Percentiles rank a stretch among this genome's conserved stretches.
These are phyloP conservation scores for Cynodonichthys magdalenae DNA, from an alignment of 2,797 vertebrate genomes.

Conservation along the genomic window DNA sequence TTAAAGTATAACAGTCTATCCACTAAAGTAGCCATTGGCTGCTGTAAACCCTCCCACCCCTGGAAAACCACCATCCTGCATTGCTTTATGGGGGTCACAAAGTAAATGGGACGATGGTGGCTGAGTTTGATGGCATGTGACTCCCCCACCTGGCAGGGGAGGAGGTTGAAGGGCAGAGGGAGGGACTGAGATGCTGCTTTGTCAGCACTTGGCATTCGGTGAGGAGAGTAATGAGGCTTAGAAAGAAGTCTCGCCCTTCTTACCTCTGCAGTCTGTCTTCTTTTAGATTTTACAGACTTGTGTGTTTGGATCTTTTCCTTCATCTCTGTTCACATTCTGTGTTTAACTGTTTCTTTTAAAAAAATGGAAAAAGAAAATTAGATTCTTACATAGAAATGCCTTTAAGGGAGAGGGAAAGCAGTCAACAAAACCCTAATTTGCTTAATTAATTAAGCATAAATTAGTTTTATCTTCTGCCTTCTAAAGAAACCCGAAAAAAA, in stretches of 20 bases:
- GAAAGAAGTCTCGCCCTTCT: conserved; percentile 46
- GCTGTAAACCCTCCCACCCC: conserved; percentile 48
- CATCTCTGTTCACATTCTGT: background rate
- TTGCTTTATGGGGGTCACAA: conserved; percentile 61
- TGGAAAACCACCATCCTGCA: conserved; percentile 40
- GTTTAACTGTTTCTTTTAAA: background rate
- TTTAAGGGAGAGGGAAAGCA: too few relatives aligned
- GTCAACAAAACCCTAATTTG: too few relatives aligned
- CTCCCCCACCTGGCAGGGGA: conserved; percentile 59
- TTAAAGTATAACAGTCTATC: conserved; percentile 65
- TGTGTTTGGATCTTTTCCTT: conserved; percentile 1
- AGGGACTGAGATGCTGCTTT: conserved; percentile 61
- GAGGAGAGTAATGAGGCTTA: conserved; percentile 72
- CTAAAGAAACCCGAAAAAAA: too few relatives aligned
- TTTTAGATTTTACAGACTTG: conserved; percentile 44
- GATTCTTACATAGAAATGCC: too few relatives aligned
- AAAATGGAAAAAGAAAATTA: too few relatives aligned
- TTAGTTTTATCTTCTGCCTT: too few relatives aligned
- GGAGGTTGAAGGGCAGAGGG: conserved; percentile 66
- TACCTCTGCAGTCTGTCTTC: conserved; percentile 44
- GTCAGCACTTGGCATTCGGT: conserved; percentile 73
- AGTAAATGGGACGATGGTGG: conserved; percentile 50
- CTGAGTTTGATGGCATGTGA: conserved; percentile 53
- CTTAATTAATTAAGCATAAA: too few relatives aligned
- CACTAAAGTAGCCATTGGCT: conserved; percentile 62